Conservation (phyloP, 2,888 invertebrate genomes). For the Diaperis boleti region DNA sequence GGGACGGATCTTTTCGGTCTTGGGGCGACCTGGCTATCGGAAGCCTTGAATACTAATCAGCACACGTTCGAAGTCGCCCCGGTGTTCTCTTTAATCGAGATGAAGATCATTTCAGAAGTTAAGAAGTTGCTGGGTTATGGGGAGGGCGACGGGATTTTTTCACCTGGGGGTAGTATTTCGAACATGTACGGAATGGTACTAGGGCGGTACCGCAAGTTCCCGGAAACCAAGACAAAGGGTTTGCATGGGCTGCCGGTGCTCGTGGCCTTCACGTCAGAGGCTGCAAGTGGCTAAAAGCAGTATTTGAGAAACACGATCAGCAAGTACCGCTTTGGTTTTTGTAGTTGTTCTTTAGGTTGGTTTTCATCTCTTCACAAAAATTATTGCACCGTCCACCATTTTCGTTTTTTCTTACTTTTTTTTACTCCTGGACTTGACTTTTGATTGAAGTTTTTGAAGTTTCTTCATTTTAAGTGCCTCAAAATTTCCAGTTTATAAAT, state of each 20-base stretch:
- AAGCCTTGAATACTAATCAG: slow-evolving; percentile 87
- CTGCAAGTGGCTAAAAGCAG: slow-evolving; percentile 69
- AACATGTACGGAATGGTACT: slow-evolving; percentile 83
- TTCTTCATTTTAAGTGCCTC: too few relatives aligned
- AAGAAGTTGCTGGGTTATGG: slow-evolving; percentile 73
- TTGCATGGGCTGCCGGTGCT: slow-evolving; percentile 73
- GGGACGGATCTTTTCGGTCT: slow-evolving; percentile 81
- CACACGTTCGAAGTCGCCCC: slow-evolving; percentile 88
- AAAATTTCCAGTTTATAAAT: too few relatives aligned
- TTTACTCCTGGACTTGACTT: too few relatives aligned
- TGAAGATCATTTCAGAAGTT: slow-evolving; percentile 69
- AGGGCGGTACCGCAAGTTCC: slow-evolving; percentile 77
- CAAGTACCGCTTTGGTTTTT: too few relatives aligned
- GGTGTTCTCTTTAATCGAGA: slow-evolving; percentile 81
- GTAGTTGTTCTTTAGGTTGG: too few relatives aligned
- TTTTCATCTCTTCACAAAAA: too few relatives aligned
- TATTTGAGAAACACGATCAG: not conserved
- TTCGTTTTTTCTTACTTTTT: too few relatives aligned
- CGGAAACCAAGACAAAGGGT: slow-evolving; percentile 78
- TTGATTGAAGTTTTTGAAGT: too few relatives aligned
- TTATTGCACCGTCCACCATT: too few relatives aligned
- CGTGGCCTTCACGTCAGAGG: slow-evolving; percentile 81
- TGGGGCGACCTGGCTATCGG: slow-evolving; percentile 81
- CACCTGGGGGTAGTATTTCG: slow-evolving; percentile 84
- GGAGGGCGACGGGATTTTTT: slow-evolving; percentile 81